These are phyloP conservation scores for Acrocephalus arundinaceus DNA, from an alignment of 2,113 vertebrate species.

Conservation along the genomic window DNA sequence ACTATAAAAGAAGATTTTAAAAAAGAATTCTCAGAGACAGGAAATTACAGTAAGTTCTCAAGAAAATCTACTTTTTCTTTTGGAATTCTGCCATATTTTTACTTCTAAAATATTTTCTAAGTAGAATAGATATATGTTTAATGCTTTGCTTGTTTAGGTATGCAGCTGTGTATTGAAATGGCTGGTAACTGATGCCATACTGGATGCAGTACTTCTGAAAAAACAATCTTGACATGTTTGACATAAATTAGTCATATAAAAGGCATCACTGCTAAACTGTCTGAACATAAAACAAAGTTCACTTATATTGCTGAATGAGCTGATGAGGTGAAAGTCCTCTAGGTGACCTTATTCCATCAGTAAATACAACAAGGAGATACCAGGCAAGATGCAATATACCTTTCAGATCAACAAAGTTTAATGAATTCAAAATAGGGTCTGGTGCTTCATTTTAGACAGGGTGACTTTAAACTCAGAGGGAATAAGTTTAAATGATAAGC, in stretches of 20 bases:
- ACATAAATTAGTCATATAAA: slow-evolving; percentile 73
- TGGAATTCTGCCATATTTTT: background rate
- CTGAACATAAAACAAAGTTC: slow-evolving; percentile 72
- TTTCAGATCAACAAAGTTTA: background rate
- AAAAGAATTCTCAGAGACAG: background rate
- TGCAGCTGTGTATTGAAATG: slow-evolving; percentile 9
- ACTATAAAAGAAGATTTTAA: background rate
- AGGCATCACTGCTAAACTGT: slow-evolving; percentile 71
- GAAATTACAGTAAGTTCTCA: background rate
- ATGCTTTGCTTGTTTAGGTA: slow-evolving; percentile 10
- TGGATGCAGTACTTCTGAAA: slow-evolving; percentile 44
- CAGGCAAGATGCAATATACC: background rate
- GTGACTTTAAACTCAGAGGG: background rate
- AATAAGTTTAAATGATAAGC: background rate
- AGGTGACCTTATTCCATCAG: slow-evolving; percentile 22
- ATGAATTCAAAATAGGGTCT: background rate
- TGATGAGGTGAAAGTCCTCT: slow-evolving; percentile 44
- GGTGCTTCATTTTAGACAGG: background rate
- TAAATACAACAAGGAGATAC: background rate
- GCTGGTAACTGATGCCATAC: background rate
- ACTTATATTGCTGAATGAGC: slow-evolving; percentile 69
- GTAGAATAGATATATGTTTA: background rate
- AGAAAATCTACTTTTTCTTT: background rate
- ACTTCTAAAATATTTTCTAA: background rate
- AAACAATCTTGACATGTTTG: slow-evolving; percentile 67